Conservation (phyloP, 2,797 vertebrate genomes). For the Myotis daubentonii region DNA sequence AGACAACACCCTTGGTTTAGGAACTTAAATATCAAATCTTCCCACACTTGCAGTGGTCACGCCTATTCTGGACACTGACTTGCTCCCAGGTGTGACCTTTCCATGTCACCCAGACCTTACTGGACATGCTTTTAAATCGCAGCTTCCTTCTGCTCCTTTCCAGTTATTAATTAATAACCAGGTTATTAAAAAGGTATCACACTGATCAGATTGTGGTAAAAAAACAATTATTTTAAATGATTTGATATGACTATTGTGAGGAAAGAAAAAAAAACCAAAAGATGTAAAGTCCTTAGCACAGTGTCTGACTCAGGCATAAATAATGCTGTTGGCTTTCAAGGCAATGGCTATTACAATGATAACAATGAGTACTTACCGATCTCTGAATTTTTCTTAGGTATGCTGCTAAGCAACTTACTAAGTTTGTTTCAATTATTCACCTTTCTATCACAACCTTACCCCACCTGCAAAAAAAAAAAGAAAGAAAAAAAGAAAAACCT, state of each 20-base stretch:
- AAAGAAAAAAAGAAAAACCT: background rate
- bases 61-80: no score
- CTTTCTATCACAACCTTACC: background rate
- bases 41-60: no score
- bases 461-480: background rate
- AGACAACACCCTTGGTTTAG: no score
- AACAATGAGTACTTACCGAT: background rate
- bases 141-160: no score
- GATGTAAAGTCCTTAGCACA: conserved; percentile 42
- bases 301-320: background rate
- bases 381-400: background rate
- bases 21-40: no score
- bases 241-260: background rate
- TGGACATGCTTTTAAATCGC: no score
- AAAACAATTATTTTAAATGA: background rate
- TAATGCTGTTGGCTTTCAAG: background rate
- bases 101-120: no score
- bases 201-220: background rate
- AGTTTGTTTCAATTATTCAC: background rate
- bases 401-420: background rate
- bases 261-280: background rate
- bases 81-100: no score
- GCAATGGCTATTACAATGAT: background rate
- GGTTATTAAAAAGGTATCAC: no score
- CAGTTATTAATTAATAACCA: no score